phyloP scores from a whole-genome alignment of 2,797 vertebrate genomes.

The Macropodus opercularis region DNA sequence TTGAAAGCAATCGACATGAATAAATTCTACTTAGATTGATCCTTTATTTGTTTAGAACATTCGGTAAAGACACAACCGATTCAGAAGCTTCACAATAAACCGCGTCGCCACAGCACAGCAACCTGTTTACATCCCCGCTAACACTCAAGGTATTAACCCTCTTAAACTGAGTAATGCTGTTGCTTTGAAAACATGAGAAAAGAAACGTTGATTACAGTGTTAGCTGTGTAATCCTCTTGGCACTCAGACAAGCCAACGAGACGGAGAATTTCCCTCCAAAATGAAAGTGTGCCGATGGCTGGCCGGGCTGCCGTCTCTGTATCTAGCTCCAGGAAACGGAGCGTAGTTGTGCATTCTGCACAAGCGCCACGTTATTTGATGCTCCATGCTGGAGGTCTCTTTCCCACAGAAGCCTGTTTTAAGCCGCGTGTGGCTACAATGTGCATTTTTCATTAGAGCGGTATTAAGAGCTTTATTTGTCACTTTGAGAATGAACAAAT shows the following conservation, averaged over 20 bases:
- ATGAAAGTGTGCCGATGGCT: slow-evolving; percentile 13
- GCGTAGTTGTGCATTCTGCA: slow-evolving; percentile 10
- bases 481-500: slow-evolving; percentile 42
- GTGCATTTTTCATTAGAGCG: slow-evolving; percentile 35
- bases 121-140: slow-evolving; percentile 22
- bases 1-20: not conserved
- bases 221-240: slow-evolving; percentile 46
- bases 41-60: too few relatives aligned
- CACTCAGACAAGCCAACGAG: slow-evolving; percentile 31
- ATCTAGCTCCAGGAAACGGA: slow-evolving; percentile 23
- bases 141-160: slow-evolving; percentile 45
- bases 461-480: slow-evolving; percentile 61
- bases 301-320: not conserved
- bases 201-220: slow-evolving; percentile 41
- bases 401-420: slow-evolving; percentile 20
- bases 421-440: slow-evolving; percentile 34
- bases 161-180: slow-evolving; percentile 31
- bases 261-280: slow-evolving; percentile 10
- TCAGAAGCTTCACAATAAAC: slow-evolving; percentile 1
- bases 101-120: not conserved
- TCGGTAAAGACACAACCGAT: too few relatives aligned
- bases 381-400: slow-evolving; percentile 1
- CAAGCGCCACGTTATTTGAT: not conserved
- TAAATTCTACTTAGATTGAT: too few relatives aligned
- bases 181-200: slow-evolving; percentile 34